Percentiles rank a stretch among this genome's conserved stretches.
Conservation (phyloP, 2,113 vertebrate species). For the Sinosuthora webbiana region DNA sequence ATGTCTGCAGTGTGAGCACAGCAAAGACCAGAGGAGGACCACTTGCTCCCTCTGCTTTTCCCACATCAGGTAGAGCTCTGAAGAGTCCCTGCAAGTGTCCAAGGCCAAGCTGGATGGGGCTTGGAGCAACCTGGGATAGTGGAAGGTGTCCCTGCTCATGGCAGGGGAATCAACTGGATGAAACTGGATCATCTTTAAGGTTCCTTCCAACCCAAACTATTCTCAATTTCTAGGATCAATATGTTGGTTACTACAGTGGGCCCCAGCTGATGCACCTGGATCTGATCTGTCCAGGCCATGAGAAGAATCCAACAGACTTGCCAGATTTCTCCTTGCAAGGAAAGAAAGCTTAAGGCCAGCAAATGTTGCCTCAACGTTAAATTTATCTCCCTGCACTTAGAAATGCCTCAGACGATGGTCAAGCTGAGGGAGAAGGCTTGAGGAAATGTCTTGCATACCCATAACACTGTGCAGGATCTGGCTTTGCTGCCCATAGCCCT, state of each 20-base stretch:
- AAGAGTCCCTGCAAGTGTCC: not conserved
- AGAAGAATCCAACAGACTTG: not conserved
- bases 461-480: not conserved
- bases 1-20: not conserved
- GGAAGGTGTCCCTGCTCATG: not conserved
- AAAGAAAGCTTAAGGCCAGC: not conserved
- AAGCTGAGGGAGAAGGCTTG: not conserved
- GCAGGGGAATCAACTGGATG: not conserved
- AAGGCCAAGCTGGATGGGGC: rapidly evolving
- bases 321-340: not conserved
- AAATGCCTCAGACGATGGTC: not conserved
- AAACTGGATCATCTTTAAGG: rapidly evolving
- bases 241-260: not conserved
- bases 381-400: not conserved
- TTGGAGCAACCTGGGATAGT: not conserved
- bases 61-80: not conserved
- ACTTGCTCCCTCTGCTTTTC: not conserved
- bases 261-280: not conserved
- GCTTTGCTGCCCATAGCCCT: not conserved
- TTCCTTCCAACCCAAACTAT: not conserved
- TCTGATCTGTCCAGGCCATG: not conserved
- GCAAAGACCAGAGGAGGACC: not conserved
- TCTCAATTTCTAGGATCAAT: not conserved
- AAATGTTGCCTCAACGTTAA: not conserved
- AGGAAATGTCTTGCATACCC: not conserved